Base-by-base conservation (phyloP, 2,888 invertebrate genomes). In the Agrilus cyanescens region DNA sequence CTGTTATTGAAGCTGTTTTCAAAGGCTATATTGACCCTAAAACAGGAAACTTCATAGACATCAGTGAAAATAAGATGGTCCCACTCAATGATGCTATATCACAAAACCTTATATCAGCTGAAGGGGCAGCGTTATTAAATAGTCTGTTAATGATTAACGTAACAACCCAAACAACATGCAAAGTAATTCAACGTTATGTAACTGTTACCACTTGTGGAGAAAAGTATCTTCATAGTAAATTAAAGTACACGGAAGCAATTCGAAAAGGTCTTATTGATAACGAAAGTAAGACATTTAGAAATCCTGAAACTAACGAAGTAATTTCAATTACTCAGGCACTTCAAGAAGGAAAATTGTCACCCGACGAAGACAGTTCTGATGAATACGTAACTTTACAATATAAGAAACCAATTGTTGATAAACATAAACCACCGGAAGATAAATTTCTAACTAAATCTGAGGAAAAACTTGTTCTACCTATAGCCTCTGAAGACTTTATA, bases 61-160 rank as follows among this genome's bases (percentile, higher is more conserved):
- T 83, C 13, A 70, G 73, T 48, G 79, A 76, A 34, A 79, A 79
- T 55, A 78, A 76, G 58, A 74, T 80, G 39, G 75, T 89, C 59
- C 85, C 89, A 48, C 75, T 90, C 46, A 85, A 90, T 57, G 82
- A 84, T 60, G 93, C 93, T 25, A 84, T 94, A 46, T 82, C 85
- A 63, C 78, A 82, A 44, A 84, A 86, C 57, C 73, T 89, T 55
- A 85, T 94, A 30, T 84, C 88, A 10, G 81, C 86, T 1, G 86
- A 88, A 66, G 93, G 93, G 44, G 91, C 91, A 37, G 81, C 88
- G 44, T 73, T 88, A 59, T 72, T 88, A 46, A 86, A 84, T 66
- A 88, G 87, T 56, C 70, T 94, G 41, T 68, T 93, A 41, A 88
- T 88, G 61, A 86, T 95, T 40, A 86, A 88, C 8, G 77, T 93